Conservation (phyloP, 2,888 invertebrate genomes). For the Herminia tarsipennalis region DNA sequence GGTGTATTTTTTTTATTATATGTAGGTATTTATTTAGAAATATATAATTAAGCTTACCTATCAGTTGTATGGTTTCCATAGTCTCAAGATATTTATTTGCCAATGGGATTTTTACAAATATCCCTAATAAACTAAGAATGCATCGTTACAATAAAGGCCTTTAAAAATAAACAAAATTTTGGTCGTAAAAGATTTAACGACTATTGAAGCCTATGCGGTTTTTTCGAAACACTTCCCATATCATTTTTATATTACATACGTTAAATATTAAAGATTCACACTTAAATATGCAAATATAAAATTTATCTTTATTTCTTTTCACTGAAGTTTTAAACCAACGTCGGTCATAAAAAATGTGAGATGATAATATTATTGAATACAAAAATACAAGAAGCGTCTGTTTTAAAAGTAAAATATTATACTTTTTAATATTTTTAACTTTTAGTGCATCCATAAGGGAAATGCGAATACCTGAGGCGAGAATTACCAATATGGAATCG, state of each 20-base stretch:
- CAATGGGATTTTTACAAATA: too few species aligned
- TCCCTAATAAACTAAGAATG: too few species aligned
- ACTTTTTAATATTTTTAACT: constrained; percentile 25
- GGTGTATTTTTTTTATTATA: too few species aligned
- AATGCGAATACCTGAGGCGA: constrained; percentile 42
- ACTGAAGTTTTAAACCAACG: constrained; percentile 13
- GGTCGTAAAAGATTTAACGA: neutral
- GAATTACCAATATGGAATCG: constrained; percentile 43
- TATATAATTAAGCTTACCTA: too few species aligned
- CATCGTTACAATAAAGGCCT: too few species aligned
- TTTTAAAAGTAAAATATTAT: constrained; percentile 19
- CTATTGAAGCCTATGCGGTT: neutral
- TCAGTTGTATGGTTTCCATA: too few species aligned
- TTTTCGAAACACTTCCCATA: too few species aligned
- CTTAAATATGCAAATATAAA: constrained; percentile 8
- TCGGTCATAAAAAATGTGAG: constrained; percentile 24
- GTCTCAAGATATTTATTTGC: too few species aligned
- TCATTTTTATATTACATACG: neutral
- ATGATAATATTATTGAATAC: constrained; percentile 20
- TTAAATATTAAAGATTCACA: constrained; percentile 18
- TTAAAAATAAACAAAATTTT: too few species aligned
- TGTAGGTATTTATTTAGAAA: too few species aligned
- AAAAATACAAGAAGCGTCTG: constrained; percentile 24
- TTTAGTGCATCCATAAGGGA: constrained; percentile 36
- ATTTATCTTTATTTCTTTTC: constrained; percentile 10